Base-by-base conservation (phyloP, 2,797 vertebrate species). In the Acrossocheilus wenchowensis region DNA sequence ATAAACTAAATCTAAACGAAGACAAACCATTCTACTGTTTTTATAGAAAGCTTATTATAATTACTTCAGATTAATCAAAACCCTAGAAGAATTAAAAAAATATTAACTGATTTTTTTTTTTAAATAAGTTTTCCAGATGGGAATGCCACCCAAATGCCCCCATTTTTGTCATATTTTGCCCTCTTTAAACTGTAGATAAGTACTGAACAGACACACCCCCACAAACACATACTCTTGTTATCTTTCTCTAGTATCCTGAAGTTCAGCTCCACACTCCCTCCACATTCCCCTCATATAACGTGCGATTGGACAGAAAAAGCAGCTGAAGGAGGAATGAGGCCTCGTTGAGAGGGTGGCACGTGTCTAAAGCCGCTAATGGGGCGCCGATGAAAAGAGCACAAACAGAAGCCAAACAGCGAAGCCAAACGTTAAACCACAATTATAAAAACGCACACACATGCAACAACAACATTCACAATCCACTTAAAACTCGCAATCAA, bases 391-490 rank as follows among this genome's bases (percentile, higher is more conserved):
- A 87, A 71, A 77, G 36, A 81, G 8, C 6, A 14, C 60, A 69
- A 86, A 84, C 83, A 85, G 86, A 85, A 82, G 62, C 85, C 86
- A 80, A 57, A 50, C 45, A 71, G 17, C 5, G 66, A 43, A 73
- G 72, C 89, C 81, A 84, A 81, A 78, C 84, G 71, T 64, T 85
- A 72, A 88, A 83, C 82, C 75, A 80, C 73, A 60, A 17, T 86
- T 36, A 82, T 68, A 80, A 75, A 83, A 75, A 80, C 57, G 41
- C 75, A 79, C 21, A 79, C 60, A 80, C 26, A 75, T 26, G 19
- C 52, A 83, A 69, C 52, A 60, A 73, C 23, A 21, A 88, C 34
- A 52, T 57, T 10, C 12, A 48, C 62, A 7, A 50, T 34, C 62
- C 45, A 82, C 60, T 30, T 30, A 30, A 30, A 30, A 30, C 30